Conservation (phyloP, 2,797 vertebrate species). For the Lacerta viridis region DNA sequence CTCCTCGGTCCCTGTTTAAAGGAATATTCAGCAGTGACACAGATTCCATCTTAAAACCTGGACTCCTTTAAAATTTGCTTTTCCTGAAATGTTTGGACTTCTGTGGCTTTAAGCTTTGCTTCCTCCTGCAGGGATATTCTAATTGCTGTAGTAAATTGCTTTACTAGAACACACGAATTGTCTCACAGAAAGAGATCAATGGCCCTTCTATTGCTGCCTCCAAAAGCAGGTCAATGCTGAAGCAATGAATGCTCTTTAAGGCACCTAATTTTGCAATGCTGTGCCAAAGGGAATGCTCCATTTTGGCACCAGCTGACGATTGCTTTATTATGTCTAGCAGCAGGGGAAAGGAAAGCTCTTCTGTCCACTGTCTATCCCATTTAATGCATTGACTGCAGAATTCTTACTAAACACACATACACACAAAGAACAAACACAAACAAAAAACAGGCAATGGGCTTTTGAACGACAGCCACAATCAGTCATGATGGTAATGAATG, state of each 20-base stretch:
- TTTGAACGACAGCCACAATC: fast-evolving
- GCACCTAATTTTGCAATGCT: background rate
- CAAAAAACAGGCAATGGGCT: background rate
- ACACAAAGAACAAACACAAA: too few relatives aligned
- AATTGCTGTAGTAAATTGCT: constrained; percentile 30
- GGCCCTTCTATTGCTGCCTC: constrained; percentile 22
- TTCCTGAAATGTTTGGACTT: background rate
- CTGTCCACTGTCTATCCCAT: background rate
- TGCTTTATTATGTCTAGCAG: background rate
- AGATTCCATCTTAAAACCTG: background rate
- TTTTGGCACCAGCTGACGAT: background rate
- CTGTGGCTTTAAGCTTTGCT: background rate
- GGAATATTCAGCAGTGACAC: background rate
- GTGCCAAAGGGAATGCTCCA: background rate
- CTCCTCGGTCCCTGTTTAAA: background rate
- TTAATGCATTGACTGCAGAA: background rate
- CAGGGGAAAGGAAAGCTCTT: background rate
- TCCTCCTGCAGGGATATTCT: constrained; percentile 14
- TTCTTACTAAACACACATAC: background rate
- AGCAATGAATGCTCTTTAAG: constrained; percentile 31
- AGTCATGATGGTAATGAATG: background rate
- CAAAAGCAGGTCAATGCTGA: background rate
- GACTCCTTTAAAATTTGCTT: background rate
- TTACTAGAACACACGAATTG: background rate
- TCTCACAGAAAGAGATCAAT: constrained; percentile 37